Evolutionary conservation across 92 coral and sea anemone genomes (phyloP).

Genomic region (Parazoanthus atlanticus): DNA sequence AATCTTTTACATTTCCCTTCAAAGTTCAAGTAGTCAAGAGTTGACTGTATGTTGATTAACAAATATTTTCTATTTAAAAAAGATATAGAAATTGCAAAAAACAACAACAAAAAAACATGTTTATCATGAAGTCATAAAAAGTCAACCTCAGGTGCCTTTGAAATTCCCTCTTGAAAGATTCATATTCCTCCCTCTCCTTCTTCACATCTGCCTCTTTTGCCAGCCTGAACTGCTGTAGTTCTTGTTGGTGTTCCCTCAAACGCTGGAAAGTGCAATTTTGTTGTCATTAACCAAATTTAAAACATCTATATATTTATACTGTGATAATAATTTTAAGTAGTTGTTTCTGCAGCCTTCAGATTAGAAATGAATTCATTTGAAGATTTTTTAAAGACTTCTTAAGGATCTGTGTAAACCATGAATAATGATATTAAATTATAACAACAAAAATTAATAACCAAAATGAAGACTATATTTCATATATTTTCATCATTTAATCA

Average conservation of each 20-base stretch:
- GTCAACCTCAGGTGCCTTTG: conserved; percentile 80
- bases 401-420: too few relatives aligned
- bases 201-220: conserved; percentile 83
- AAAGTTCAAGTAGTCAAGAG: too few relatives aligned
- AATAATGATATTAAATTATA: too few relatives aligned
- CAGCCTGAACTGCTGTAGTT: conserved; percentile 80
- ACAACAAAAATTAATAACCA: too few relatives aligned
- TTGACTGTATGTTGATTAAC: too few relatives aligned
- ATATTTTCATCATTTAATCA: too few relatives aligned
- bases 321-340: too few relatives aligned
- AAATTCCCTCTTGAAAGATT: conserved; percentile 79
- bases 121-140: not conserved
- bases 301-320: not conserved
- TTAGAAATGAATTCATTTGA: too few relatives aligned
- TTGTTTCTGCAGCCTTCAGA: not conserved
- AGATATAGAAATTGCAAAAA: not conserved
- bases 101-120: not conserved
- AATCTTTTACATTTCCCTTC: too few relatives aligned
- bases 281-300: not conserved
- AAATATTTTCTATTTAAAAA: too few relatives aligned
- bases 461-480: too few relatives aligned
- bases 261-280: conserved; percentile 52
- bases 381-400: too few relatives aligned
- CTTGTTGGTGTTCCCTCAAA: conserved; percentile 81
- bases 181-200: conserved; percentile 83